phyloP scores from a whole-genome alignment of 2,113 vertebrate species.

The Casuarius casuarius region DNA sequence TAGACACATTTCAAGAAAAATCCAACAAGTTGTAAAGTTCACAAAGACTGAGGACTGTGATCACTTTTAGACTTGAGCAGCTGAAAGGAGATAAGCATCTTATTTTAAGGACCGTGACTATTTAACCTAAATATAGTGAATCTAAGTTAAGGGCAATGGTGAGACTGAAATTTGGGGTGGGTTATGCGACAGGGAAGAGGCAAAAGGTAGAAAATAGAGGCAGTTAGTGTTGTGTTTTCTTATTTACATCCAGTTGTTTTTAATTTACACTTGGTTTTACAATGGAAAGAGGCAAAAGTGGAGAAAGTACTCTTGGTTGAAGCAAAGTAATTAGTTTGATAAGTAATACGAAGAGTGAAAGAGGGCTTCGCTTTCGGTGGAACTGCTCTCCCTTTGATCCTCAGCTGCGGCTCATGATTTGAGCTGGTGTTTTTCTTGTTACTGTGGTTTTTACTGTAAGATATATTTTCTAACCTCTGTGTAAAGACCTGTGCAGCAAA shows the following conservation, averaged over 20 bases:
- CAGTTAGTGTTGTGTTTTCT: not conserved
- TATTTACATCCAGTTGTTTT: not conserved
- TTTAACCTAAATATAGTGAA: not conserved
- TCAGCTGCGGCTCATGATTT: not conserved
- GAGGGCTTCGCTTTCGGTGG: not conserved
- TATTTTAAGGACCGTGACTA: not conserved
- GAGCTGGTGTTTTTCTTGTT: conserved; percentile 3
- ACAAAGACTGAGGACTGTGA: conserved; percentile 40
- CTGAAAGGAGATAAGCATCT: not conserved
- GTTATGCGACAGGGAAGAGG: not conserved
- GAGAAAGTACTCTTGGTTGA: not conserved
- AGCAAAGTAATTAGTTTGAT: not conserved
- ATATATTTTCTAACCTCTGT: not conserved
- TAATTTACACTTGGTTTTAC: not conserved
- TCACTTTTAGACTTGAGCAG: conserved; percentile 10
- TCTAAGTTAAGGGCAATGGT: not conserved
- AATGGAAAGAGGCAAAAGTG: not conserved
- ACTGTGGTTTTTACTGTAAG: conserved; percentile 7
- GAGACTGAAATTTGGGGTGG: not conserved
- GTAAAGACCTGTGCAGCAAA: not conserved
- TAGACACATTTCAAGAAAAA: conserved; percentile 69
- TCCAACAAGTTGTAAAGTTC: conserved; percentile 59
- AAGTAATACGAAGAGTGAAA: not conserved
- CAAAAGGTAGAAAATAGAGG: not conserved
- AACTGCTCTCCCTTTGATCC: not conserved